These are phyloP conservation scores for Diuraphis noxia DNA, from an alignment of 1,140 invertebrate species.

Conservation along the genomic window DNA sequence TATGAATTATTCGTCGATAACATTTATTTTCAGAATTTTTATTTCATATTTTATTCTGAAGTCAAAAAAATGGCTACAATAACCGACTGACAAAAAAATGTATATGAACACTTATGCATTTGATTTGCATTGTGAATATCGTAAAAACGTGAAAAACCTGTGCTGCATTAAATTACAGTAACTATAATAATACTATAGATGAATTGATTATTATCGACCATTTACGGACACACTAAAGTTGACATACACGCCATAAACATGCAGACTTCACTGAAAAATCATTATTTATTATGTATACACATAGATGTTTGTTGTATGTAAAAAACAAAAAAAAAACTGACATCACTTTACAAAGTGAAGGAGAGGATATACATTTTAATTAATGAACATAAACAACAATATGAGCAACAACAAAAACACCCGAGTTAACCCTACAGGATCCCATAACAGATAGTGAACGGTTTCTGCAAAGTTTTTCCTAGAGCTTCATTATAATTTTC, in stretches of 20 bases:
- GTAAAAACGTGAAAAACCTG: background rate
- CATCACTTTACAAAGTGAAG: background rate
- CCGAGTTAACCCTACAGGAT: background rate
- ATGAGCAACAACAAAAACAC: slow-evolving; percentile 32
- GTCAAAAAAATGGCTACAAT: background rate
- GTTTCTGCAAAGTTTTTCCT: slow-evolving; percentile 39
- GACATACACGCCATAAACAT: slow-evolving; percentile 20
- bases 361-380: slow-evolving; percentile 38
- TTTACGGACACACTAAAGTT: background rate
- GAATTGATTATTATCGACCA: slow-evolving; percentile 12
- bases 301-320: background rate
- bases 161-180: background rate
- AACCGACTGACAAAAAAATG: background rate
- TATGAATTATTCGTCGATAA: background rate
- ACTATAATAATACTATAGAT: background rate
- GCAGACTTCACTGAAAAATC: slow-evolving; percentile 25
- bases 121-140: background rate
- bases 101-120: background rate
- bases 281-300: background rate
- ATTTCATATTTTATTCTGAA: background rate
- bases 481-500: slow-evolving; percentile 30
- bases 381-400: slow-evolving; percentile 42
- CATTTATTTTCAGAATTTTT: background rate
- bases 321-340: slow-evolving; percentile 17
- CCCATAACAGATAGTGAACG: slow-evolving; percentile 23